Conservation (phyloP, 1,140 invertebrate genomes). For the Anastrepha ludens region DNA sequence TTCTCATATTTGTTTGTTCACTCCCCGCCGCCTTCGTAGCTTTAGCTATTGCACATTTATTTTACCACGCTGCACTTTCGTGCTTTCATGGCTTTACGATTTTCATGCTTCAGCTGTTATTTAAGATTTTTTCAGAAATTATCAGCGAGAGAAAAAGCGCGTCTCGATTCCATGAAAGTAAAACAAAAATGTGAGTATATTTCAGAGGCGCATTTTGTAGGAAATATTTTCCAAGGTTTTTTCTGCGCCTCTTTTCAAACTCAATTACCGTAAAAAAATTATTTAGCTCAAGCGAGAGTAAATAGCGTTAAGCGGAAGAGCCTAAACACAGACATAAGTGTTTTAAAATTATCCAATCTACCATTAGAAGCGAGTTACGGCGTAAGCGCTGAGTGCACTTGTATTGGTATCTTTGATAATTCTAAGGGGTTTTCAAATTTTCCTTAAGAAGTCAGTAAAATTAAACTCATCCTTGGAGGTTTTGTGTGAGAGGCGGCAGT, state of each 20-base stretch:
- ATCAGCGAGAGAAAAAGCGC: not conserved
- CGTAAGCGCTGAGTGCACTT: too few relatives aligned
- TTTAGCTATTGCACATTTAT: constrained; percentile 27
- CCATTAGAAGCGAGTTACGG: too few relatives aligned
- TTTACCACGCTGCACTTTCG: constrained; percentile 20
- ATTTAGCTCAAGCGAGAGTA: not conserved
- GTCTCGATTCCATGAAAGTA: not conserved
- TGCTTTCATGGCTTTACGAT: constrained; percentile 46
- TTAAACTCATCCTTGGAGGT: too few relatives aligned
- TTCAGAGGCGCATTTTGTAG: not conserved
- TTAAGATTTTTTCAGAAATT: constrained; percentile 44
- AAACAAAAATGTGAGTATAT: not conserved
- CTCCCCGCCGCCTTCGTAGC: not conserved
- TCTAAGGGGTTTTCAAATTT: too few relatives aligned
- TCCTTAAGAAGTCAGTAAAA: too few relatives aligned
- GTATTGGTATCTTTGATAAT: too few relatives aligned
- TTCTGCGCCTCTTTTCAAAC: constrained; percentile 1
- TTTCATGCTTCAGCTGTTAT: constrained; percentile 28
- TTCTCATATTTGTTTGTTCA: not conserved
- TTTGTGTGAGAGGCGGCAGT: too few relatives aligned
- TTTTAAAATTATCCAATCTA: too few relatives aligned
- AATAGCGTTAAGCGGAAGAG: not conserved
- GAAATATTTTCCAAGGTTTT: not conserved
- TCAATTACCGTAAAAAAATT: constrained; percentile 13
- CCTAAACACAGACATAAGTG: too few relatives aligned